Evolutionary conservation across 2,888 invertebrate species (phyloP).

Genomic region (Paralinhomoeus sp.): DNA sequence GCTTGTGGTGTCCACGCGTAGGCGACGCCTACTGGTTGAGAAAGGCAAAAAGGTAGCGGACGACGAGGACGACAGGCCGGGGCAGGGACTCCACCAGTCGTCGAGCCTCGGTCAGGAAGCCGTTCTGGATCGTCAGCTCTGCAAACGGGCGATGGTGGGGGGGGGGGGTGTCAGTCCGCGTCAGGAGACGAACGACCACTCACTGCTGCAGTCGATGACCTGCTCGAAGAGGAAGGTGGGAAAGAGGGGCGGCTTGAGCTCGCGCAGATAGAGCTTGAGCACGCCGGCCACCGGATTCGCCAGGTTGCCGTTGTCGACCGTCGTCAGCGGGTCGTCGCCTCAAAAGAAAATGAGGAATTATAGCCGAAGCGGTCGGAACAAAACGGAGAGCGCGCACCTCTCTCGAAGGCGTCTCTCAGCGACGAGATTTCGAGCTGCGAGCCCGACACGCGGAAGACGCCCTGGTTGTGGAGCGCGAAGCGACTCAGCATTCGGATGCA

Average conservation of each 20-base stretch:
- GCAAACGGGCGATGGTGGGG: too few species aligned
- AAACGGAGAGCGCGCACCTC: constrained; percentile 42
- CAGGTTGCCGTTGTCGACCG: constrained; percentile 70
- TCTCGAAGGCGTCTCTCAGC: constrained; percentile 69
- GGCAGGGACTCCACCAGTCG: constrained; percentile 57
- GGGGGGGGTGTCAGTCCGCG: too few species aligned
- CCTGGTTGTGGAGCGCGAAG: constrained; percentile 77
- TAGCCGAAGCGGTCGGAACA: too few species aligned
- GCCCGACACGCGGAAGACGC: constrained; percentile 78
- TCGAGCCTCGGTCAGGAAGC: constrained; percentile 48
- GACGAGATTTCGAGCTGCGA: constrained; percentile 76
- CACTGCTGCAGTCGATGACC: constrained; percentile 36
- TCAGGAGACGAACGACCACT: too few species aligned
- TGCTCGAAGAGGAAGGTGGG: constrained; percentile 73
- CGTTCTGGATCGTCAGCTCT: constrained; percentile 48
- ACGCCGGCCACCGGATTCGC: constrained; percentile 87
- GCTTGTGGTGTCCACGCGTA: too few species aligned
- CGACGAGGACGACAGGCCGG: constrained; percentile 55
- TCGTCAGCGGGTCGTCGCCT: constrained; percentile 57
- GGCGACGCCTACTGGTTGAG: constrained; percentile 49
- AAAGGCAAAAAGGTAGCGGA: constrained; percentile 84
- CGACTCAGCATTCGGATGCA: constrained; percentile 72
- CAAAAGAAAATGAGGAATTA: too few species aligned
- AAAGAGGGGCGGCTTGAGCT: constrained; percentile 66
- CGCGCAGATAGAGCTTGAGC: constrained; percentile 71